Conservation (phyloP, 2,888 invertebrate genomes). For the Opisthograptis luteolata region DNA sequence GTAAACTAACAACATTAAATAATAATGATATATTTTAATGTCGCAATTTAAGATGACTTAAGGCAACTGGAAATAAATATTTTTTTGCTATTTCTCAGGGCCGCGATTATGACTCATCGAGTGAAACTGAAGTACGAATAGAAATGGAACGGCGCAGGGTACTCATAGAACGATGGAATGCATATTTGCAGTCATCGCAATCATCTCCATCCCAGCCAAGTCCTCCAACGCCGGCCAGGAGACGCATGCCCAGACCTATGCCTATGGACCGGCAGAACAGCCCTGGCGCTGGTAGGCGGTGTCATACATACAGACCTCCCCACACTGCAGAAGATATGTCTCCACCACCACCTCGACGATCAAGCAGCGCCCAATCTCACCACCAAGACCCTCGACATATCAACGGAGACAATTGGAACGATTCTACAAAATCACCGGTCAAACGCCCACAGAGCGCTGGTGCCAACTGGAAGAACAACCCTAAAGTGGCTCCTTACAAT, state of each 20-base stretch:
- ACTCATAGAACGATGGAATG: slow-evolving; percentile 90
- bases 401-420: slow-evolving; percentile 75
- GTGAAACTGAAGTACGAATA: slow-evolving; percentile 89
- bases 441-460: slow-evolving; percentile 77
- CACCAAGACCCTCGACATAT: slow-evolving; percentile 63
- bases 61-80: background rate
- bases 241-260: slow-evolving; percentile 61
- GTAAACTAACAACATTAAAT: slow-evolving; percentile 68
- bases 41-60: background rate
- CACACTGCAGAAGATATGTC: slow-evolving; percentile 73
- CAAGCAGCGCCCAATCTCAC: slow-evolving; percentile 70
- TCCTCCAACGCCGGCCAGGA: slow-evolving; percentile 69
- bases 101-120: slow-evolving; percentile 91
- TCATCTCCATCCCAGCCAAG: slow-evolving; percentile 66
- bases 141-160: slow-evolving; percentile 87
- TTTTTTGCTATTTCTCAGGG: slow-evolving; percentile 80
- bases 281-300: slow-evolving; percentile 64
- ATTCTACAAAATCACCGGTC: slow-evolving; percentile 71
- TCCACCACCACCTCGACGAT: slow-evolving; percentile 69
- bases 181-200: slow-evolving; percentile 85
- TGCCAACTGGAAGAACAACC: slow-evolving; percentile 73
- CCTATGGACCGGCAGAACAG: slow-evolving; percentile 72
- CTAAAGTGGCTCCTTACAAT: slow-evolving; percentile 73
- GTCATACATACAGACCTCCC: slow-evolving; percentile 59
- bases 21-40: background rate